phyloP scores from a whole-genome alignment of 35 echinoderm and acorn worm species.

The Apostichopus japonicus region DNA sequence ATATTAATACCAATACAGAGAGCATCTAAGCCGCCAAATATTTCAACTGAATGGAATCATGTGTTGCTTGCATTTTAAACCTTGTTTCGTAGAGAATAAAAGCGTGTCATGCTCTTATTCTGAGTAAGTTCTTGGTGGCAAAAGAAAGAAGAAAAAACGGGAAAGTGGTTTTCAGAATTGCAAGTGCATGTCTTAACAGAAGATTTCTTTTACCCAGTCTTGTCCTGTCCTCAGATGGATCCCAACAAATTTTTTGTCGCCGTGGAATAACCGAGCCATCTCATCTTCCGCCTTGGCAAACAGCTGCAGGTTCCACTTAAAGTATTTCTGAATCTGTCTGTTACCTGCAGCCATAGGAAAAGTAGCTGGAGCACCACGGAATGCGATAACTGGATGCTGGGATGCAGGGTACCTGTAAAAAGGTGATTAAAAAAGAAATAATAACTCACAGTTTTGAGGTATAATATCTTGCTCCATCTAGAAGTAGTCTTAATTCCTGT shows the following conservation, averaged over 20 bases:
- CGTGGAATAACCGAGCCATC: constrained; percentile 78
- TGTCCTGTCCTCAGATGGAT: constrained; percentile 92
- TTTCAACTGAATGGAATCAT: too few relatives aligned
- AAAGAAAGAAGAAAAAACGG: too few relatives aligned
- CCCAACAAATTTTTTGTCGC: constrained; percentile 74
- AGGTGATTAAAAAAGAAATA: not conserved
- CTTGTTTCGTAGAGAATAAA: too few relatives aligned
- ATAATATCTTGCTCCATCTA: not conserved
- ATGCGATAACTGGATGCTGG: constrained; percentile 87
- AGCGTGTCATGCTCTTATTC: too few relatives aligned
- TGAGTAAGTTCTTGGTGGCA: too few relatives aligned
- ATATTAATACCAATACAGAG: too few relatives aligned
- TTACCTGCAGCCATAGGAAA: constrained; percentile 77
- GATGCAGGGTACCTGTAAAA: constrained; percentile 73
- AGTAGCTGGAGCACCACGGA: constrained; percentile 77
- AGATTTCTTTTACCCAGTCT: constrained; percentile 79
- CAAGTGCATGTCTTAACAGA: too few relatives aligned
- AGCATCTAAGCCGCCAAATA: too few relatives aligned
- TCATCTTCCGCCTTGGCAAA: constrained; percentile 69
- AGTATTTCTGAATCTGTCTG: constrained; percentile 78
- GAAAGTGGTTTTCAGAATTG: too few relatives aligned
- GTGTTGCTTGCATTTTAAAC: too few relatives aligned
- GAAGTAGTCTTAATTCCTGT: too few relatives aligned
- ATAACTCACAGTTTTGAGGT: not conserved
- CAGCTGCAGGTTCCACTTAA: constrained; percentile 72